phyloP scores from a whole-genome alignment of 2,888 invertebrate genomes.

The Eupeodes latifasciatus region DNA sequence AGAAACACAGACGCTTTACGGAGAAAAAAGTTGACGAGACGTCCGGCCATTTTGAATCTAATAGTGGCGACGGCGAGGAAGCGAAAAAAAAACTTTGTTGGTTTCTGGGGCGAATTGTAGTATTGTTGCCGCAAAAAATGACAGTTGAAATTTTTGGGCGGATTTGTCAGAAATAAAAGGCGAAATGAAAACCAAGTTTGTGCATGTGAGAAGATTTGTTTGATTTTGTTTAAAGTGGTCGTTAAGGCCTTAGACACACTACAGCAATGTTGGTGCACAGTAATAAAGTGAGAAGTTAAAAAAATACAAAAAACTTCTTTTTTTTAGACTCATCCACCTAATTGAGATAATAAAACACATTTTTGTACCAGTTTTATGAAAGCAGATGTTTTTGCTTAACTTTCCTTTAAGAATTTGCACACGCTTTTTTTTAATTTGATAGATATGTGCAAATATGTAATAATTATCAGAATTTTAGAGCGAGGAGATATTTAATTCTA shows the following conservation, averaged over 20 bases:
- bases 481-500: too few relatives aligned
- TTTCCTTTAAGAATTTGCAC: too few relatives aligned
- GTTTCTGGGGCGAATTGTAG: constrained; percentile 62
- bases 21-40: constrained; percentile 73
- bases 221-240: constrained; percentile 8
- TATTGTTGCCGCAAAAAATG: constrained; percentile 68
- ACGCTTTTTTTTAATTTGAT: too few relatives aligned
- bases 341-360: too few relatives aligned
- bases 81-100: constrained; percentile 72
- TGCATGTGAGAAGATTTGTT: not conserved
- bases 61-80: constrained; percentile 45
- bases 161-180: not conserved
- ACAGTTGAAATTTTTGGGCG: constrained; percentile 39
- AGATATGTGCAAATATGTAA: too few relatives aligned
- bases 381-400: too few relatives aligned
- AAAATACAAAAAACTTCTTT: too few relatives aligned
- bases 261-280: too few relatives aligned
- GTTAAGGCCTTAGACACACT: not conserved
- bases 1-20: constrained; percentile 71
- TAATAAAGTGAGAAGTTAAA: too few relatives aligned
- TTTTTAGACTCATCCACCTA: too few relatives aligned
- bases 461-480: too few relatives aligned
- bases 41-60: constrained; percentile 72
- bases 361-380: too few relatives aligned
- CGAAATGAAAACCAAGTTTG: constrained; percentile 5